Conservation (phyloP, 1,140 invertebrate genomes). For the Laupala kohalensis region DNA sequence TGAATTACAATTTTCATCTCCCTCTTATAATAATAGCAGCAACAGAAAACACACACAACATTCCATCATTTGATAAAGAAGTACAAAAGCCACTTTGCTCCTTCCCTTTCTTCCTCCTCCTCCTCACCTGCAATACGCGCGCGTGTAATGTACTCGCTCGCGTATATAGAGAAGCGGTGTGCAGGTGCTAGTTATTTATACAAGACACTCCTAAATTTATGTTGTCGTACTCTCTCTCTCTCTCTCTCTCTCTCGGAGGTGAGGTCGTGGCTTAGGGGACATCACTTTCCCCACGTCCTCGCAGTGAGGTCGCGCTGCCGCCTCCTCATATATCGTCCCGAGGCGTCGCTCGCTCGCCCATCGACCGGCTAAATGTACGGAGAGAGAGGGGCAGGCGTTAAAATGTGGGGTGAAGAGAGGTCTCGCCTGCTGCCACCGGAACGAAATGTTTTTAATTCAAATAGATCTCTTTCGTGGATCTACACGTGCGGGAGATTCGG, state of each 20-base stretch:
- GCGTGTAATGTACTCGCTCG: background rate
- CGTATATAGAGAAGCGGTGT: background rate
- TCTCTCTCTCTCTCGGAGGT: constrained; percentile 6
- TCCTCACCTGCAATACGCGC: background rate
- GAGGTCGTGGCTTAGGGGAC: constrained; percentile 4
- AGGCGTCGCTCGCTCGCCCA: background rate
- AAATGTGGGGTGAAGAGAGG: constrained; percentile 3
- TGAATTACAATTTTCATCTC: constrained; percentile 7
- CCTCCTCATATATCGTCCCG: background rate
- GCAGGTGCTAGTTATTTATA: constrained; percentile 9
- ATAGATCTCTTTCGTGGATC: too few species aligned
- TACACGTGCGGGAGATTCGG: too few species aligned
- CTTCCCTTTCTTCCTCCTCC: background rate
- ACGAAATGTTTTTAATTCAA: too few species aligned
- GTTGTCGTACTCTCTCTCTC: constrained; percentile 11
- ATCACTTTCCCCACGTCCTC: constrained; percentile 1
- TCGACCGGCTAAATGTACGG: constrained; percentile 3
- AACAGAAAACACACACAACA: background rate
- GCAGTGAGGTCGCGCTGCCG: background rate
- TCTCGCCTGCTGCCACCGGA: too few species aligned
- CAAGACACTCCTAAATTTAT: constrained; percentile 10
- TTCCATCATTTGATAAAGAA: constrained; percentile 4
- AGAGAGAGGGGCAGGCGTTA: constrained; percentile 4
- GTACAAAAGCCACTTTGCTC: background rate
- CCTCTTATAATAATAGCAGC: constrained; percentile 1